Evolutionary conservation across 2,888 invertebrate genomes (phyloP).

Genomic region (Drosophila quasianomalipes): DNA sequence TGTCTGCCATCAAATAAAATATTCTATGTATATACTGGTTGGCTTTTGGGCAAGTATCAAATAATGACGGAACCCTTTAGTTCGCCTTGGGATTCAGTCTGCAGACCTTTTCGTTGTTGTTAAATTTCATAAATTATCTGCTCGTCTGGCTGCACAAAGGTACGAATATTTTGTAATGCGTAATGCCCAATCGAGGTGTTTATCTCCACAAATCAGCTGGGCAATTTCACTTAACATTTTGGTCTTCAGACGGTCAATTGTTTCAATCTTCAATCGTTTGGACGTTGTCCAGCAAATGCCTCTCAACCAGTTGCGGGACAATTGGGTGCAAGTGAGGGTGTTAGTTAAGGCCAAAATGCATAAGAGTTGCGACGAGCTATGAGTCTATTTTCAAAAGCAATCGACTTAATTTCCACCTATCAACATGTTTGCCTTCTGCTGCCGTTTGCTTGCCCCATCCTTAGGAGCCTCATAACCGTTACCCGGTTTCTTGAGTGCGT

Average conservation of each 20-base stretch:
- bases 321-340: background rate
- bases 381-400: conserved; percentile 67
- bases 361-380: conserved; percentile 34
- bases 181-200: conserved; percentile 9
- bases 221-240: conserved; percentile 23
- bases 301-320: conserved; percentile 29
- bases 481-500: conserved; percentile 26
- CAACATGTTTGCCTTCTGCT: conserved; percentile 75
- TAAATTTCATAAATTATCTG: conserved; percentile 43
- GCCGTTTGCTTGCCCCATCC: conserved; percentile 4
- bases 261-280: conserved; percentile 2
- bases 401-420: conserved; percentile 80
- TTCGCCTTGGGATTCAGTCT: background rate
- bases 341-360: conserved; percentile 30
- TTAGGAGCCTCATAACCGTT: conserved; percentile 1
- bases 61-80: background rate
- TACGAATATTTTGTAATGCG: background rate
- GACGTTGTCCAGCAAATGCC: background rate
- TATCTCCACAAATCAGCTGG: conserved; percentile 16
- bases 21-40: background rate
- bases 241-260: conserved; percentile 31
- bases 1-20: background rate
- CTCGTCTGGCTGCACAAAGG: conserved; percentile 2
- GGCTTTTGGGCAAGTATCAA: background rate
- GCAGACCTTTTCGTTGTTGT: conserved; percentile 18